Conservation (phyloP, 2,797 vertebrate species). For the Tauraco hartlaubi region DNA sequence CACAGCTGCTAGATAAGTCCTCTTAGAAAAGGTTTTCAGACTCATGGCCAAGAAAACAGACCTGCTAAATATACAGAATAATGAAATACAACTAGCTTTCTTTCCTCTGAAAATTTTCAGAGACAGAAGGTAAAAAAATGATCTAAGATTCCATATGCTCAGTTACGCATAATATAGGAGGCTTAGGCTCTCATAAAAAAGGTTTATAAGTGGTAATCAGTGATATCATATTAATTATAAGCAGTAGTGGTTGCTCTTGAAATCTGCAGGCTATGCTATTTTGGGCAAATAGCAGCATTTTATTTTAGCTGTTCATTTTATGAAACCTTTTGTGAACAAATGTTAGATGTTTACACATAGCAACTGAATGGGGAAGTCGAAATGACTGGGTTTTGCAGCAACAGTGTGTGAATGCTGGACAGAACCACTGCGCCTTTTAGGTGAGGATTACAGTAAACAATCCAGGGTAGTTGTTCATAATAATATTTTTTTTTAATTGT, state of each 20-base stretch:
- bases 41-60: conserved; percentile 48
- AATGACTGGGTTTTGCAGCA: neutral
- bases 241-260: conserved; percentile 27
- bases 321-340: conserved; percentile 27
- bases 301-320: conserved; percentile 56
- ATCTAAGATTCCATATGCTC: conserved; percentile 63
- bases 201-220: conserved; percentile 60
- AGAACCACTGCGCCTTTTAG: neutral
- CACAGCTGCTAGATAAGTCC: conserved; percentile 58
- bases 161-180: conserved; percentile 1
- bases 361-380: neutral
- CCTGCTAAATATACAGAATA: conserved; percentile 45
- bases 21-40: conserved; percentile 45
- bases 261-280: conserved; percentile 49
- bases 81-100: conserved; percentile 28
- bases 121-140: conserved; percentile 51
- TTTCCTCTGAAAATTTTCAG: conserved; percentile 43
- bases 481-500: neutral
- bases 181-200: conserved; percentile 32
- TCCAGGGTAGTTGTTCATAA: neutral
- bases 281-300: conserved; percentile 25
- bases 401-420: neutral
- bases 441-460: neutral
- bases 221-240: conserved; percentile 64
- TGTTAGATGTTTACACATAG: neutral